A percentile compares a stretch with the other conserved stretches of the same genome.
These are phyloP conservation scores for Stictocephala bisonia DNA, from an alignment of 2,888 invertebrate genomes.

Conservation along the genomic window DNA sequence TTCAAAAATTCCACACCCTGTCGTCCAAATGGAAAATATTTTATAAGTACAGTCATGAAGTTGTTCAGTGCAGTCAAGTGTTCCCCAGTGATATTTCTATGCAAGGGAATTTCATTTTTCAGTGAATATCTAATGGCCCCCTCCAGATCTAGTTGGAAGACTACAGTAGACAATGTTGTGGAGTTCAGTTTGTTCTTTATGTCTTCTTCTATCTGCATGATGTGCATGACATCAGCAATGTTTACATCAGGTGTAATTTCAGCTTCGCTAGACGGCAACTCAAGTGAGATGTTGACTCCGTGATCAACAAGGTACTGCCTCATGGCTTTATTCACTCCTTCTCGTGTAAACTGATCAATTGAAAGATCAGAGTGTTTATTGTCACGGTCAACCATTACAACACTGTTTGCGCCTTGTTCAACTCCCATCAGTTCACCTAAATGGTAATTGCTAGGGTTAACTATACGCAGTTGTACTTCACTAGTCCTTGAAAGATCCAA, in stretches of 20 bases:
- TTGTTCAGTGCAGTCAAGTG: constrained; percentile 78
- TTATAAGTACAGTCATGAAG: constrained; percentile 77
- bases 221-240: constrained; percentile 59
- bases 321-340: constrained; percentile 31
- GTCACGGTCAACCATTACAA: constrained; percentile 6
- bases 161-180: constrained; percentile 66
- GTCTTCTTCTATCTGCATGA: constrained; percentile 62
- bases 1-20: constrained; percentile 75
- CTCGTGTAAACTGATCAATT: neutral
- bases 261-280: constrained; percentile 63
- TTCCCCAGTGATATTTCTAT: constrained; percentile 76
- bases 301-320: constrained; percentile 50
- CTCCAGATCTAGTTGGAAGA: constrained; percentile 90
- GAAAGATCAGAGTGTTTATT: neutral
- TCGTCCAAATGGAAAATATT: constrained; percentile 82
- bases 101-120: constrained; percentile 83
- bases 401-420: constrained; percentile 21
- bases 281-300: constrained; percentile 51
- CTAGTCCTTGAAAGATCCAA: constrained; percentile 73
- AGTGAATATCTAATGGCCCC: constrained; percentile 86
- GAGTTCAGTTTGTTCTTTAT: constrained; percentile 61
- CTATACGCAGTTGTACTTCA: constrained; percentile 70
- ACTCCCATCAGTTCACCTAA: constrained; percentile 8
- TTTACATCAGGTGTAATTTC: constrained; percentile 63
- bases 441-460: constrained; percentile 68